Evolutionary conservation across 2,113 vertebrate species (phyloP), one percentile per base, ranked within the genome.

Genomic region (Speoplatyrhinus poulsoni): DNA sequence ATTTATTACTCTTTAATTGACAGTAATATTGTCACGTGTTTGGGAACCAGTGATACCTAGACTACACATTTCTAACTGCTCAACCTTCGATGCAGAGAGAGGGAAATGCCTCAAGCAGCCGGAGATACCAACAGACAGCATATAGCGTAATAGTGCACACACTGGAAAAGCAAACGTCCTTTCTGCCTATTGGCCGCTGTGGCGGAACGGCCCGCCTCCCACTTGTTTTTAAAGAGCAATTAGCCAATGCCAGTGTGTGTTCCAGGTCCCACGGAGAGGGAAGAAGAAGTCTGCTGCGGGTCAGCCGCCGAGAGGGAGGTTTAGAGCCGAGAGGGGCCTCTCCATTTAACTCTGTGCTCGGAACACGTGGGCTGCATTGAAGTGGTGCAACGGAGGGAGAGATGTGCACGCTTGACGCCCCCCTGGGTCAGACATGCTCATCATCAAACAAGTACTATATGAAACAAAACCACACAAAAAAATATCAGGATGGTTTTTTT

Each of bases 221-320:
- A 83, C 81, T 86, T 84, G 81, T 86, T 90, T 87, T 86, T 83
- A 84, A 26, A 87, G 82, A 88, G 82, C 86, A 87, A 87, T 91
- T 88, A 89, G 85, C 70, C 69, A 61, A 73, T 76, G 74, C 77
- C 81, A 26, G 65, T 73, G 69, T 76, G 77, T 52, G 73, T 81
- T 86, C 76, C 74, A 61, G 66, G 70, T 68, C 80, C 81, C 76
- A 48, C 62, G 73, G 84, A 80, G 82, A 84, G 67, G 83, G 76
- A 76, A 78, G 70, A 70, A 86, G 70, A 70, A 86, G 80, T 71
- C 26, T 71, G 78, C 80, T 76, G 80, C 69, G 86, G 86, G 87
- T 88, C 86, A 89, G 80, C 73, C 69, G 86, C 85, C 86, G 77
- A 67, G 80, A 75, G 81, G 74, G 86, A 76, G 79, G 83, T 86